These are phyloP conservation scores for Ellobius talpinus DNA, from an alignment of 2,113 vertebrate species.

Conservation along the genomic window DNA sequence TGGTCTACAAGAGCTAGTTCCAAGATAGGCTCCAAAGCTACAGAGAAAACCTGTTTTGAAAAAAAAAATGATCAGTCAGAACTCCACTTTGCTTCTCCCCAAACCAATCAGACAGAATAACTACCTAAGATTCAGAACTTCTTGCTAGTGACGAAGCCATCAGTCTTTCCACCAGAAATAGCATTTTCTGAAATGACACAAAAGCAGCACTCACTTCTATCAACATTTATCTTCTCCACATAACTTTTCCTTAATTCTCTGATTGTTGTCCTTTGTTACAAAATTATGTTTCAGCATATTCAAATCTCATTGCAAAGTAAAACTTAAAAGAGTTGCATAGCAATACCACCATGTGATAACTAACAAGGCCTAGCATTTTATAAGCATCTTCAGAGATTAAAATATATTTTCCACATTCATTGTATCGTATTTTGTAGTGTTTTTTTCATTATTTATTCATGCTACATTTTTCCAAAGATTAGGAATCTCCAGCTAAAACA, in stretches of 20 bases:
- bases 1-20: no score
- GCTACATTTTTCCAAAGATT: neutral
- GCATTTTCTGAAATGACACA: neutral
- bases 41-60: no score
- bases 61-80: neutral
- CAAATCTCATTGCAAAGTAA: neutral
- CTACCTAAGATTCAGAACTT: neutral
- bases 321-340: neutral
- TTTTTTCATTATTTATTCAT: neutral
- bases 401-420: neutral
- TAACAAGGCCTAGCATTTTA: neutral
- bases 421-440: neutral
- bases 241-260: neutral
- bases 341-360: neutral
- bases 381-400: neutral
- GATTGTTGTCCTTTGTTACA: neutral
- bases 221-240: neutral
- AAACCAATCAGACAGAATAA: neutral
- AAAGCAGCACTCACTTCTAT: neutral
- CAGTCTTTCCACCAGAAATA: neutral
- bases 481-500: neutral
- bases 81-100: neutral
- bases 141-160: neutral
- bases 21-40: no score
- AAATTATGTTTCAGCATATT: neutral